phyloP scores from a whole-genome alignment of 1,140 invertebrate genomes.

The Drosophila equinoxialis region DNA sequence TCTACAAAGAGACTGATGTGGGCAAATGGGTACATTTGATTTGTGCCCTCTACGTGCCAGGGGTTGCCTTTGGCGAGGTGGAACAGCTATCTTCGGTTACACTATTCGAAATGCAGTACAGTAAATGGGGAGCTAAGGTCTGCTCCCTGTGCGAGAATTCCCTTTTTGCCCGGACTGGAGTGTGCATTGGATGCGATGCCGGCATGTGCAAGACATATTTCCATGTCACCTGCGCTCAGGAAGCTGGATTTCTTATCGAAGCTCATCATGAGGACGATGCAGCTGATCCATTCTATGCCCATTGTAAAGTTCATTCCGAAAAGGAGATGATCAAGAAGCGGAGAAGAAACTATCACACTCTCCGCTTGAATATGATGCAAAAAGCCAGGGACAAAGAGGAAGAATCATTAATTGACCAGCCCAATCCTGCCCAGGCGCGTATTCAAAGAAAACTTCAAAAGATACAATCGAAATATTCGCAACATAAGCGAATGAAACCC shows the following conservation, averaged over 20 bases:
- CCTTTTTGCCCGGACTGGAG: slow-evolving; percentile 93
- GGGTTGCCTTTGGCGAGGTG: slow-evolving; percentile 98
- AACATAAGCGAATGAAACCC: slow-evolving; percentile 89
- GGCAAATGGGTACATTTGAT: slow-evolving; percentile 99
- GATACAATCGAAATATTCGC: slow-evolving; percentile 89
- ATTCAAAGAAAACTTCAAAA: slow-evolving; percentile 91
- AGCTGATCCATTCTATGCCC: slow-evolving; percentile 98
- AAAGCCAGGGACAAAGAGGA: slow-evolving; percentile 65
- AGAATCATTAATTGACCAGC: slow-evolving; percentile 81
- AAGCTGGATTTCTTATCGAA: slow-evolving; percentile 95
- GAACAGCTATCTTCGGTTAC: slow-evolving; percentile 93
- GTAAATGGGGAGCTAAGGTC: slow-evolving; percentile 95
- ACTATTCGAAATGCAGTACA: slow-evolving; percentile 97
- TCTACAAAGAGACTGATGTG: slow-evolving; percentile 98
- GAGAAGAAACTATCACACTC: slow-evolving; percentile 94
- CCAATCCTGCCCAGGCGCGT: slow-evolving; percentile 87
- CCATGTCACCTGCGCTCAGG: slow-evolving; percentile 98
- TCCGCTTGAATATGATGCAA: slow-evolving; percentile 90
- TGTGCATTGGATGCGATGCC: slow-evolving; percentile 98
- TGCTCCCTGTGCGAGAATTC: slow-evolving; percentile 95
- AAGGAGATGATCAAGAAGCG: slow-evolving; percentile 90
- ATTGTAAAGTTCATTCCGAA: slow-evolving; percentile 96
- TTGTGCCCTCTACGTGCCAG: slow-evolving; percentile 97
- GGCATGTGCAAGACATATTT: slow-evolving; percentile 99
- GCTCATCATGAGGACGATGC: slow-evolving; percentile 97